Evolutionary conservation across 2,888 invertebrate genomes (phyloP).

Genomic region (Tipula confusa): DNA sequence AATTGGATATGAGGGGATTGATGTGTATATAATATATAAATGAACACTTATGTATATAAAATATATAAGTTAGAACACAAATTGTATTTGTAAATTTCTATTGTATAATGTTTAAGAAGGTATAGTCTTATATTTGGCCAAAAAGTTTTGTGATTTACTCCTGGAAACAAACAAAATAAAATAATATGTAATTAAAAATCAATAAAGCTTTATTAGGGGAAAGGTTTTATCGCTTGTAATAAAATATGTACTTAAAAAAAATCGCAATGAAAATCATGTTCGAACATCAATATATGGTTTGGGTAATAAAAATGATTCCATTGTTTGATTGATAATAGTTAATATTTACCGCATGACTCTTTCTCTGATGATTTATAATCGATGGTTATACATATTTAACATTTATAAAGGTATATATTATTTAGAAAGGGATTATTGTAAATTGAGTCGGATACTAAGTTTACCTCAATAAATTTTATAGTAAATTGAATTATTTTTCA

Average conservation of each 20-base stretch:
- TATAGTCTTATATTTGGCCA: not conserved
- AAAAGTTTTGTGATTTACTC: not conserved
- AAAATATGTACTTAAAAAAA: not conserved
- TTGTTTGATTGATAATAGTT: not conserved
- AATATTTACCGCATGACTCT: not conserved
- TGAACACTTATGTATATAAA: not conserved
- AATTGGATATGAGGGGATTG: not conserved
- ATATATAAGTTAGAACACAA: not conserved
- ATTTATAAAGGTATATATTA: not conserved
- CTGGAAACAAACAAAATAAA: not conserved
- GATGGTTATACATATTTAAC: too few relatives aligned
- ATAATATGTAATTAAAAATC: not conserved
- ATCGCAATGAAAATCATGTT: not conserved
- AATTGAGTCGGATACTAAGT: not conserved
- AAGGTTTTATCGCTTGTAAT: not conserved
- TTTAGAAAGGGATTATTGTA: not conserved
- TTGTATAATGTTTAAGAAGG: not conserved
- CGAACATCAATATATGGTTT: not conserved
- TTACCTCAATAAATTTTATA: not conserved
- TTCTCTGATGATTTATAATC: not conserved
- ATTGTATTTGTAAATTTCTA: not conserved
- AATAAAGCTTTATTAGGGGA: not conserved
- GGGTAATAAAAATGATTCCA: not conserved
- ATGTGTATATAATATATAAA: not conserved
- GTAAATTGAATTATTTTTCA: not conserved